These are phyloP conservation scores for Lamellibrachia luymesi DNA, from an alignment of 1,140 invertebrate species.

Conservation along the genomic window DNA sequence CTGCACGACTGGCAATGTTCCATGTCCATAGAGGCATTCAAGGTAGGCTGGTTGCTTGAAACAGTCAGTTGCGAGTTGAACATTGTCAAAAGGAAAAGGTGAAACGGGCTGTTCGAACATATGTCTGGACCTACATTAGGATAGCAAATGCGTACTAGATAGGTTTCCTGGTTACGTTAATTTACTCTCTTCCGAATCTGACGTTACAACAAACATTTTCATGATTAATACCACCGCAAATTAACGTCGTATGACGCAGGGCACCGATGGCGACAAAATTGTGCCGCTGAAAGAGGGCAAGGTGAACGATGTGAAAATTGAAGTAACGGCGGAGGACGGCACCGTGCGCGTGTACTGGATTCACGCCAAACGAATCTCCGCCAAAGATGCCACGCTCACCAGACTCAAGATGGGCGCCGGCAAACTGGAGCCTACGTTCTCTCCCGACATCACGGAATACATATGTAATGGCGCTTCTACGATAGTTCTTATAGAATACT, in stretches of 20 bases:
- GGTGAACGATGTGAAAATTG: constrained; percentile 51
- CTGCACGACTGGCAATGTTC: no score
- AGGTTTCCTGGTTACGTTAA: no score
- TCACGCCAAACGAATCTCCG: constrained; percentile 48
- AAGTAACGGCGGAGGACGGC: constrained; percentile 55
- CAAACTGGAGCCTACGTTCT: constrained; percentile 44
- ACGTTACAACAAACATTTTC: no score
- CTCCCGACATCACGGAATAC: constrained; percentile 38
- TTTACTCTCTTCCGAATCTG: no score
- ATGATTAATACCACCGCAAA: no score
- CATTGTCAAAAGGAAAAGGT: no score
- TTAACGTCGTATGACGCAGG: constrained; percentile 32
- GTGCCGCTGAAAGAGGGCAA: constrained; percentile 47
- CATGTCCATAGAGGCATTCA: no score
- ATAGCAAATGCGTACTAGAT: no score
- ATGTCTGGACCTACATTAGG: no score
- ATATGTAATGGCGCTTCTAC: constrained; percentile 36
- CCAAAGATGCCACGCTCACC: constrained; percentile 49
- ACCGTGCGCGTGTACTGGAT: constrained; percentile 49
- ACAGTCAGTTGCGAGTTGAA: no score
- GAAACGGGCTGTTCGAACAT: no score
- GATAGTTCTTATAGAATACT: neutral
- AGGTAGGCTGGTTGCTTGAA: no score
- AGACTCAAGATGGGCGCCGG: constrained; percentile 41
- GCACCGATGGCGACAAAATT: constrained; percentile 46